Base-by-base conservation (phyloP, 2,888 invertebrate genomes). In the Noctua pronuba region DNA sequence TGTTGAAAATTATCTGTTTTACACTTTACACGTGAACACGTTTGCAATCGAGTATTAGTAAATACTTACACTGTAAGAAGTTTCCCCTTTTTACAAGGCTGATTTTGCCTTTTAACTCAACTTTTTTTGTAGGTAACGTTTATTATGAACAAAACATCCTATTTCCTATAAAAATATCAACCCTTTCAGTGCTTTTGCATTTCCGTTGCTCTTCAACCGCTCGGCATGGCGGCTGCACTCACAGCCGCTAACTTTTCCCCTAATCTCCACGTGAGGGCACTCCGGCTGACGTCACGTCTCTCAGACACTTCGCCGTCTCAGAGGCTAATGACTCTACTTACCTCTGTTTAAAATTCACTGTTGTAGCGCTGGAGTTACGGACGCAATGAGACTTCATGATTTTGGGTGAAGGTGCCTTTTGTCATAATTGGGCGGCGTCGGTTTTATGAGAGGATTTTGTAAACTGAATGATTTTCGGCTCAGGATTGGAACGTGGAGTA, bases 271-370 rank as follows among this genome's bases (percentile, higher is more conserved):
- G 72, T 79, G 49, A 88, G 86, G 79, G 86, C 75, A 76, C 88
- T 89, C 66, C 55, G 49, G 21, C 78, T 75, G 78, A 73, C 83
- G 74, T 85, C 83, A 79, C 89, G 85, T 74, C 77, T 76, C 62
- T 46, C 44, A 75, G 79, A 75, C 84, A 82, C 86, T 84, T 82
- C 73, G 52, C 72, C 76, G 67, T 66, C 83, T 85, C 80, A 75
- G 78, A 83, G 81, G 79, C 79, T 88, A 88, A 89, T 88, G 88
- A 88, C 88, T 82, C 81, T 78, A 82, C 88, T 86, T 86, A 80
- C 85, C 87, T 79, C 71, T 75, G 76, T 77, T 74, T 75, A 46
- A 77, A 83, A 79, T 77, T 86, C 80, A 75, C 38, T 60, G 72
- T 75, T 67, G 70, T 55, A 41, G n/a, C 21, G 38, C 6, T n/a